These are phyloP conservation scores for Anguilla japonica DNA, from an alignment of 2,113 vertebrate species.

Conservation along the genomic window DNA sequence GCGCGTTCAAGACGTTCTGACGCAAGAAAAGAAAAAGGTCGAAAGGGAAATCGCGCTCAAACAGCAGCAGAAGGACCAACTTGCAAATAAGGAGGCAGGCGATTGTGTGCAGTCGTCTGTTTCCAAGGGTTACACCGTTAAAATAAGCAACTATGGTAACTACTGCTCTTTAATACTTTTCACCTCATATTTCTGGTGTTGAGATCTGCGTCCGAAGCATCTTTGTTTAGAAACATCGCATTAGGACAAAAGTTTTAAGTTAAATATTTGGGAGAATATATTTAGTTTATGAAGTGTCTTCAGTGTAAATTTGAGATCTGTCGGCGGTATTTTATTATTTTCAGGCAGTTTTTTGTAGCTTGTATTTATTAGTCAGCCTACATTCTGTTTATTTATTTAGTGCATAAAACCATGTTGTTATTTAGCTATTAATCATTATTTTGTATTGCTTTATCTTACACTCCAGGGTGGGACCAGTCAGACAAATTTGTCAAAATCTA, in stretches of 20 bases:
- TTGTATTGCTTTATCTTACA: constrained; percentile 17
- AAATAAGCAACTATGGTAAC: constrained; percentile 93
- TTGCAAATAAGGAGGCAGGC: constrained; percentile 62
- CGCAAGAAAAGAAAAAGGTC: constrained; percentile 81
- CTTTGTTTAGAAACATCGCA: no score
- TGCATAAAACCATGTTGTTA: background rate
- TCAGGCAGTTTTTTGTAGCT: no score
- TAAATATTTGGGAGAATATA: no score
- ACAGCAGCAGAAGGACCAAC: constrained; percentile 69
- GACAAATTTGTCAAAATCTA: constrained; percentile 98
- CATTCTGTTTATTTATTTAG: no score
- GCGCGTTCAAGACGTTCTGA: constrained; percentile 76
- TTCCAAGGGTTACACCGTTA: constrained; percentile 82
- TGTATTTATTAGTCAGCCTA: no score
- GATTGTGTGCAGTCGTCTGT: constrained; percentile 67
- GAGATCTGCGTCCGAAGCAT: no score
- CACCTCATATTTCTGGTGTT: background rate
- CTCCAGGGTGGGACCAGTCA: constrained; percentile 95
- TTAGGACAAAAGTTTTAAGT: no score
- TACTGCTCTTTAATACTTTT: accelerated
- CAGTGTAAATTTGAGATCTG: no score
- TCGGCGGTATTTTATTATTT: no score
- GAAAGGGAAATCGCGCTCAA: constrained; percentile 84
- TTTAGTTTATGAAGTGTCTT: no score
- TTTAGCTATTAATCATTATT: background rate